Evolutionary conservation across 92 coral and sea anemone genomes (phyloP).

Genomic region (Parazoanthus atlanticus): DNA sequence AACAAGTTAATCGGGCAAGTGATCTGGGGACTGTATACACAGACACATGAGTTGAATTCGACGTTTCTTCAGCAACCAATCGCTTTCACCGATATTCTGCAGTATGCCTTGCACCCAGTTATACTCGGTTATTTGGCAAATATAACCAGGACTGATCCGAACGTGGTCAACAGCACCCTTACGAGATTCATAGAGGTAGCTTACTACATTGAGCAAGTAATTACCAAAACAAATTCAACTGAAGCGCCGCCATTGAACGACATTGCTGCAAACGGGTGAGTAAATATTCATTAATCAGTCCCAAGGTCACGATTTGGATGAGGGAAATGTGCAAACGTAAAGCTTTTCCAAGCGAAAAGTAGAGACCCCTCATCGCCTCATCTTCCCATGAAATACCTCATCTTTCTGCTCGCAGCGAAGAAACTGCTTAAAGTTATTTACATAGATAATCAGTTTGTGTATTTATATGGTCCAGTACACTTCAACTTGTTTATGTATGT

Average conservation of each 20-base stretch:
- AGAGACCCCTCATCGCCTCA: no score
- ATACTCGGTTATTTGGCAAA: not conserved
- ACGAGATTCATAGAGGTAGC: not conserved
- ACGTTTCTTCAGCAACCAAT: not conserved
- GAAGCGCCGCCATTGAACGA: not conserved
- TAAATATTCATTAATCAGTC: not conserved
- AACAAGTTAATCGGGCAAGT: not conserved
- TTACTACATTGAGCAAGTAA: not conserved
- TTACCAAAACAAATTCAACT: not conserved
- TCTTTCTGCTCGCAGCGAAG: no score
- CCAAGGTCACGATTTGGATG: no score
- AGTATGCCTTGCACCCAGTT: not conserved
- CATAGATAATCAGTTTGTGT: no score
- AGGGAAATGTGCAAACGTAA: no score
- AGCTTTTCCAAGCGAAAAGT: no score
- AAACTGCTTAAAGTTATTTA: no score
- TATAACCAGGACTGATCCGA: not conserved
- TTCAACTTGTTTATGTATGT: no score
- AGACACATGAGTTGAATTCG: not conserved
- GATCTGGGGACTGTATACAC: not conserved
- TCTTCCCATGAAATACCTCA: no score
- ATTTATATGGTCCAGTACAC: no score
- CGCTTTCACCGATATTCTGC: constrained; percentile 1
- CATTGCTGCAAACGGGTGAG: not conserved
- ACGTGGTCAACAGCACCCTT: not conserved